Evolutionary conservation across 2,797 vertebrate species (phyloP).

Genomic region (Dryobates pubescens): DNA sequence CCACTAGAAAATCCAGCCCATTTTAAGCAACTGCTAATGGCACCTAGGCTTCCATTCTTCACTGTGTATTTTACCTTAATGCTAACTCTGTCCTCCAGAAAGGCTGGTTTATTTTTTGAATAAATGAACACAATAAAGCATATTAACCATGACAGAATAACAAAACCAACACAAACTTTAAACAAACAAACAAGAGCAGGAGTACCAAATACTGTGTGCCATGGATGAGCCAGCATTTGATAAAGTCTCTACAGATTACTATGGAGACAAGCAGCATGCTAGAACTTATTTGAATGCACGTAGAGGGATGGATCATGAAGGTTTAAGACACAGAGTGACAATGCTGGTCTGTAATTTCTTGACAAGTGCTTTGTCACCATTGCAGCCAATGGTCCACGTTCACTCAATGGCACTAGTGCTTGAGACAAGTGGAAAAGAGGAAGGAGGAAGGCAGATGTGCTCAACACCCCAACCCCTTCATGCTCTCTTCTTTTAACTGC

Average conservation of each 20-base stretch:
- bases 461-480: not conserved
- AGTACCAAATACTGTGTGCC: fast-evolving
- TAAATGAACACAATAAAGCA: not conserved
- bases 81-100: not conserved
- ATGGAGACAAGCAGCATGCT: fast-evolving
- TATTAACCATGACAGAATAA: not conserved
- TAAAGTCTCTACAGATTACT: not conserved
- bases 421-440: not conserved
- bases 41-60: not conserved
- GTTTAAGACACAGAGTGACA: not conserved
- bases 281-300: not conserved
- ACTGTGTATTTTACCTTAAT: not conserved
- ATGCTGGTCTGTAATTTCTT: not conserved
- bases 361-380: not conserved
- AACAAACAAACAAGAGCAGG: not conserved
- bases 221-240: not conserved
- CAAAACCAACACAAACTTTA: not conserved
- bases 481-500: not conserved
- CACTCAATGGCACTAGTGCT: not conserved
- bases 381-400: not conserved
- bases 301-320: not conserved
- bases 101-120: not conserved
- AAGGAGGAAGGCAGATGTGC: not conserved
- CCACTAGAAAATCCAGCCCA: not conserved
- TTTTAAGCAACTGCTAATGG: not conserved